phyloP scores from a whole-genome alignment of 2,113 vertebrate species.

The Neotoma lepida region DNA sequence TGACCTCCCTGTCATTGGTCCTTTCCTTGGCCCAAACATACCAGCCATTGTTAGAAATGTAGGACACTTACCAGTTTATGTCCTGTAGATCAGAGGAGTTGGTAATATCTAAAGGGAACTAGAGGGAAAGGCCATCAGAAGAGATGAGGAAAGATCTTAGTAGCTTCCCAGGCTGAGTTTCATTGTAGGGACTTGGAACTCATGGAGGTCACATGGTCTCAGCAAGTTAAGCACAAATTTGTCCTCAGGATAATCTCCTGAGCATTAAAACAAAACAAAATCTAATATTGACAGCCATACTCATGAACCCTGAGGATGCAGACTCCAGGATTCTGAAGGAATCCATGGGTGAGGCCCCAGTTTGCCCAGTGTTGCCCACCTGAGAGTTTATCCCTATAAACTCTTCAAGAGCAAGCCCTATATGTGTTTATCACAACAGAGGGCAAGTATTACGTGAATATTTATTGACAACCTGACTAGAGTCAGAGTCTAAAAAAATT shows the following conservation, averaged over 20 bases:
- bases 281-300: neutral
- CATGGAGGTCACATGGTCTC: neutral
- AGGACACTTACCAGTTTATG: neutral
- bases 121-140: neutral
- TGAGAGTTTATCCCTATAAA: neutral
- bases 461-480: neutral
- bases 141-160: neutral
- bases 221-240: neutral
- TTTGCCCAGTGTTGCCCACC: neutral
- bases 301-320: neutral
- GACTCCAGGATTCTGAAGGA: neutral
- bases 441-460: neutral
- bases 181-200: neutral
- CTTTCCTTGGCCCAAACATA: neutral
- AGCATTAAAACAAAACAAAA: neutral
- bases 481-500: slow-evolving; percentile 31
- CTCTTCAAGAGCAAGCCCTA: neutral
- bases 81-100: neutral
- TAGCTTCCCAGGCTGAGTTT: neutral
- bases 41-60: neutral
- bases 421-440: neutral
- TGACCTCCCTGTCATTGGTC: neutral
- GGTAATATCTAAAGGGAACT: neutral
- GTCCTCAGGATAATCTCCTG: neutral
- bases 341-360: neutral